Conservation (phyloP, 2,113 vertebrate species). For the Carollia perspicillata region DNA sequence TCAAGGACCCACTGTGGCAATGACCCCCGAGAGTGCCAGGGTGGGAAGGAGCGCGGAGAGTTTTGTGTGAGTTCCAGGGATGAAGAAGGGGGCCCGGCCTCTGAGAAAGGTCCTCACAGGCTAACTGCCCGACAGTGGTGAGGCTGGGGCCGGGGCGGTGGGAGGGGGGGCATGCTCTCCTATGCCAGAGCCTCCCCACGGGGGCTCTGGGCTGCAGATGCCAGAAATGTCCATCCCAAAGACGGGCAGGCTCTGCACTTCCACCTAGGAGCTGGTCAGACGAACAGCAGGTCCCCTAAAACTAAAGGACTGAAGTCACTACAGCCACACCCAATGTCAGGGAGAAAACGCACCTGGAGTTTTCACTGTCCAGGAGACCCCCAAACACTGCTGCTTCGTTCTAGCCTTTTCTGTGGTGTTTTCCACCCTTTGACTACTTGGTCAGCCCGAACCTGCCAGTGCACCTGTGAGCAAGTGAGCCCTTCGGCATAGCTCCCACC, state of each 20-base stretch:
- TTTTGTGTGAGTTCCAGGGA: neutral
- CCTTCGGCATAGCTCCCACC: neutral
- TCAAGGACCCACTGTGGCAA: neutral
- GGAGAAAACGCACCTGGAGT: neutral
- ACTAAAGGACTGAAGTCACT: neutral
- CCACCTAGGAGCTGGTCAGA: neutral
- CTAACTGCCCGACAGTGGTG: neutral
- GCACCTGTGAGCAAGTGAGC: neutral
- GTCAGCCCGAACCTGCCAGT: neutral
- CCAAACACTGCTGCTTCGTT: neutral
- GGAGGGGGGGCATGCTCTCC: neutral
- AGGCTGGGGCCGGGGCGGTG: too few relatives aligned
- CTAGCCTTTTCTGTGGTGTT: neutral
- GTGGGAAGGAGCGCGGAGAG: neutral
- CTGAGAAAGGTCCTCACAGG: neutral
- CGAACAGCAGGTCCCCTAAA: neutral
- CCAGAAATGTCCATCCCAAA: neutral
- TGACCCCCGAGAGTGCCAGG: neutral
- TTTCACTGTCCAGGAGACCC: neutral
- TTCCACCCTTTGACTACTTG: neutral
- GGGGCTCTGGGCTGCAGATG: neutral
- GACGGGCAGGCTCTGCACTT: neutral
- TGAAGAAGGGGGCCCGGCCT: neutral
- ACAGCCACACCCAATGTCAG: neutral
- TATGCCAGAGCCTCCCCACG: neutral